These are phyloP conservation scores for Pipra filicauda DNA, from an alignment of 2,113 vertebrate species.

Conservation along the genomic window DNA sequence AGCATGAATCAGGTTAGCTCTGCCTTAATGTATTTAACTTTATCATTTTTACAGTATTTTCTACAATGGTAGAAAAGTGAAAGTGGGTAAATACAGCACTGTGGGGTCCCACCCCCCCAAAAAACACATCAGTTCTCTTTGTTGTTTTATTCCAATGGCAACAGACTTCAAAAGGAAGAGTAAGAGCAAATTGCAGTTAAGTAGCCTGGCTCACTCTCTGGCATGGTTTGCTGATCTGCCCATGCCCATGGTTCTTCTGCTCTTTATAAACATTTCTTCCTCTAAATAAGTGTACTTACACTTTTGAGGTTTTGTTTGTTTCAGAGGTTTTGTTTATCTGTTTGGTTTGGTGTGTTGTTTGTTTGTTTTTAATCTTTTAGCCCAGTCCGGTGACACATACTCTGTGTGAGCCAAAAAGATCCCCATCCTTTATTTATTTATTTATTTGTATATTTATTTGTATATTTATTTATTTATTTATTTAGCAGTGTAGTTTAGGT, in stretches of 20 bases:
- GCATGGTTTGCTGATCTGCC: background rate
- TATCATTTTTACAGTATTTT: background rate
- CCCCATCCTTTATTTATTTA: too few relatives aligned
- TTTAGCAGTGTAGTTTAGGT: background rate
- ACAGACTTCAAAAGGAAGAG: background rate
- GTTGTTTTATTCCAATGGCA: background rate
- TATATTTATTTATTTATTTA: too few relatives aligned
- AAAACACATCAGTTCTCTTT: background rate
- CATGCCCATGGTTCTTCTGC: background rate
- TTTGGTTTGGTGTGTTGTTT: background rate
- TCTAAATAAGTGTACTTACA: background rate
- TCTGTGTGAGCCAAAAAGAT: background rate
- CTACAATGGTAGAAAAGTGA: background rate
- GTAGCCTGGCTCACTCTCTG: background rate
- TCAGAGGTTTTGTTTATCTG: background rate
- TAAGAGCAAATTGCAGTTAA: background rate
- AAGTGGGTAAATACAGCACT: background rate
- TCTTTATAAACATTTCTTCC: background rate
- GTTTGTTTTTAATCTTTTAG: background rate
- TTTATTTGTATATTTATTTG: too few relatives aligned
- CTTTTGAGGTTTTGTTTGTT: background rate
- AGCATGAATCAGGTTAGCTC: fast-evolving
- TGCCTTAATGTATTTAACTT: background rate
- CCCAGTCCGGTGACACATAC: fast-evolving
- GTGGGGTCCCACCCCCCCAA: background rate